phyloP scores from a whole-genome alignment of 2,888 invertebrate species.

The Spisula subtruncata region DNA sequence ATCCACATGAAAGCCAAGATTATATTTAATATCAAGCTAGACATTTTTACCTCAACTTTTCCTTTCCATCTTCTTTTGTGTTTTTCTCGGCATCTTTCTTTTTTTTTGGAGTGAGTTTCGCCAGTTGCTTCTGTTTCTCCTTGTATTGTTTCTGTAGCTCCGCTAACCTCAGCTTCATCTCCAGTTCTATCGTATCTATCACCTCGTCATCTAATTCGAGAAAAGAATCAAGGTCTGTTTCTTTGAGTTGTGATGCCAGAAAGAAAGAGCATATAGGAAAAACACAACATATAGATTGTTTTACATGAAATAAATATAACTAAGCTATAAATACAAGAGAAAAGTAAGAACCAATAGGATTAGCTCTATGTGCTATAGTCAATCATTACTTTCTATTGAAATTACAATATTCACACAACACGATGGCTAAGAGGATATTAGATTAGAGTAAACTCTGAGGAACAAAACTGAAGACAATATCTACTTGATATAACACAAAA shows the following conservation, averaged over 20 bases:
- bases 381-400: background rate
- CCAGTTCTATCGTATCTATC: conserved; percentile 90
- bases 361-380: background rate
- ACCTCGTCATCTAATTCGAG: conserved; percentile 81
- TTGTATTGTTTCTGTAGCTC: conserved; percentile 94
- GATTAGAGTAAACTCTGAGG: background rate
- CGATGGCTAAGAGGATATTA: background rate
- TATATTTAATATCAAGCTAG: no score
- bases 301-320: conserved; percentile 10
- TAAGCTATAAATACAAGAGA: background rate
- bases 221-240: conserved; percentile 83
- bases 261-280: conserved; percentile 57
- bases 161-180: conserved; percentile 94
- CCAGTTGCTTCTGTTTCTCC: conserved; percentile 94
- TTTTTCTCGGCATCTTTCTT: conserved; percentile 66
- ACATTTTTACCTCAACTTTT: conserved; percentile 14
- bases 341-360: background rate
- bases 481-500: background rate
- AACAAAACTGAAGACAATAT: conserved; percentile 6
- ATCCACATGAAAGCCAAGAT: no score
- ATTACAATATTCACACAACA: background rate
- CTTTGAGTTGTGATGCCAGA: conserved; percentile 79
- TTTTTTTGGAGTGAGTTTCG: conserved; percentile 88
- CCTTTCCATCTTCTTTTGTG: conserved; percentile 15
- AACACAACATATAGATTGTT: conserved; percentile 26